Base-by-base conservation (phyloP, 37 sponge, comb jelly and placozoan genomes). In the Crambe crambe region DNA sequence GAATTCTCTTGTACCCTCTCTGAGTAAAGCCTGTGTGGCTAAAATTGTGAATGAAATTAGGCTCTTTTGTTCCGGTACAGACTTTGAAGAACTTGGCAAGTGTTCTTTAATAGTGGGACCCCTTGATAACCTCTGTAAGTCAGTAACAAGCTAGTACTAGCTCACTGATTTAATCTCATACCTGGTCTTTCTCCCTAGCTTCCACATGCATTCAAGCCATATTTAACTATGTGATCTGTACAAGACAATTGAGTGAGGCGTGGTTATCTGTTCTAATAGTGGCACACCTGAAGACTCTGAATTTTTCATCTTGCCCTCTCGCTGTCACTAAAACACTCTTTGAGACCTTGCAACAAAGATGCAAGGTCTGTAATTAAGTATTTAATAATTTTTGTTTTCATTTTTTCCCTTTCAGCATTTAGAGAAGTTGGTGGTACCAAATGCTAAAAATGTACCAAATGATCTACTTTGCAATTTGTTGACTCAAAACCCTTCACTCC, bases 51-150 rank as follows among this genome's bases (percentile, higher is more conserved):
- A 36, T 32, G 76, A 76, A 23, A 76, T 76, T 61, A 76, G 10
- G 42, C 26, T 58, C 9, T 76, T 76, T 76, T 76, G 63, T 76
- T 40, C 21, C 20, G 76, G 76, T 22, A n/a, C 58, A 15, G 15
- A 5, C 22, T 76, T 76, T 37, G 62, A 61, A 34, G 76, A 76
- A 58, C 76, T 76, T 22, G 76, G 76, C 17, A 76, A 76, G 58
- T 76, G 37, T 39, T 6, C 27, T 1, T 60, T 8, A 25, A 76
- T 61, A n/a, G 76, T 60, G 39, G 76, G 76, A 58, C 76, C 76
- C 20, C 58, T 76, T 61, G 41, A 76, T 1, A 20, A 76, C 26
- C 76, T 76, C 1, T 35, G 76, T 76, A 38, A 76, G 76, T 9
- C 4, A 20, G 38, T 36, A 68, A 8, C 4, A 3, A 68, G 12